A percentile compares a stretch with the other conserved stretches of the same genome.
phyloP scores from a whole-genome alignment of 2,113 vertebrate genomes.

The Notiomystis cincta region DNA sequence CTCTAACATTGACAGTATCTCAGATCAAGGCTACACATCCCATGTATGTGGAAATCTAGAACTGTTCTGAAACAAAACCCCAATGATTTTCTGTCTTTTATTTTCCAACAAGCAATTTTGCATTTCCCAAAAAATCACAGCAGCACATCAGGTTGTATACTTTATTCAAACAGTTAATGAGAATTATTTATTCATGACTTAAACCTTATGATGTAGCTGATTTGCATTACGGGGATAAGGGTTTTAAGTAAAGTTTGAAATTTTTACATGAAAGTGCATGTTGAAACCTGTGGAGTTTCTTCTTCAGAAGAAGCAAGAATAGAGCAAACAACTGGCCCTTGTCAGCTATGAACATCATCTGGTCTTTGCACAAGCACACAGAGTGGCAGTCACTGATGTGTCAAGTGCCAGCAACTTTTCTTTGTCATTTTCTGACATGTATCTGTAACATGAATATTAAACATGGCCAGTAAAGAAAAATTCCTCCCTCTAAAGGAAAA shows the following conservation, averaged over 20 bases:
- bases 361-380: neutral
- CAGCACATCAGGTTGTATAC: neutral
- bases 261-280: neutral
- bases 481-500: neutral
- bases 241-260: neutral
- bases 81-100: neutral
- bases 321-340: neutral
- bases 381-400: neutral
- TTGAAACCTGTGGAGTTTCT: neutral
- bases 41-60: neutral
- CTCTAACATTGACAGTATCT: neutral
- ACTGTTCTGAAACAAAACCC: fast-evolving
- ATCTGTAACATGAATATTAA: neutral
- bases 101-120: neutral
- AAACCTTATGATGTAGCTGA: neutral
- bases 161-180: neutral
- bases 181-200: neutral
- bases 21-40: neutral
- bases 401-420: neutral
- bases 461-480: neutral
- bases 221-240: neutral
- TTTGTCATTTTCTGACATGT: neutral
- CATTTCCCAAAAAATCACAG: neutral
- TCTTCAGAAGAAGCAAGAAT: neutral
- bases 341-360: neutral